These are phyloP conservation scores for Clinocottus analis DNA, from an alignment of 2,113 vertebrate genomes.

Conservation along the genomic window DNA sequence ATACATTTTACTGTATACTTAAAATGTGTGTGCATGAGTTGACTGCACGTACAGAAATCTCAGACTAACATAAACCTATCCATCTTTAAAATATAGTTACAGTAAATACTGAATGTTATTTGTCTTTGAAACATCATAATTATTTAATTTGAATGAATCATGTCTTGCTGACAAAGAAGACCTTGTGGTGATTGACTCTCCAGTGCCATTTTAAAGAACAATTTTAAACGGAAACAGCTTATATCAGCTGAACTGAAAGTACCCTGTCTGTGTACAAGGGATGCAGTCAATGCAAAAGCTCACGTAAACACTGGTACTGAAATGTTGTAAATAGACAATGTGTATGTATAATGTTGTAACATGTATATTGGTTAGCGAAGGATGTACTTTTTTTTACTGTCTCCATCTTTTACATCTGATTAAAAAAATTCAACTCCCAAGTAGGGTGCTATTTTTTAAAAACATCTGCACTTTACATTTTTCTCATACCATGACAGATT, in stretches of 20 bases:
- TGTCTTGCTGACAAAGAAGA: constrained; percentile 31
- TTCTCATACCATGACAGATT: no score
- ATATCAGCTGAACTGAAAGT: constrained; percentile 26
- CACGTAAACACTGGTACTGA: constrained; percentile 64
- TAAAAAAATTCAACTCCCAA: constrained; percentile 64
- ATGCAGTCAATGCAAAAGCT: constrained; percentile 31
- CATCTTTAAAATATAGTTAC: constrained; percentile 41
- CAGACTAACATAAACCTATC: constrained; percentile 25
- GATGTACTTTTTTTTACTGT: constrained; percentile 76
- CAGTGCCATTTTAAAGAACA: constrained; percentile 64
- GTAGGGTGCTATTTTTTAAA: neutral
- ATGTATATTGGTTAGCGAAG: constrained; percentile 75
- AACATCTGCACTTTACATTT: neutral
- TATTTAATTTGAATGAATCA: constrained; percentile 30
- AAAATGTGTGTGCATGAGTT: constrained; percentile 41
- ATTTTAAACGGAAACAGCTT: constrained; percentile 32
- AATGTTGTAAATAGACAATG: constrained; percentile 86
- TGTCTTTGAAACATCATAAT: constrained; percentile 26
- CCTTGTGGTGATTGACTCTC: constrained; percentile 36
- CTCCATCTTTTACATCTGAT: constrained; percentile 80
- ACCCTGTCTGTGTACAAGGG: neutral
- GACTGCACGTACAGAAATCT: constrained; percentile 60
- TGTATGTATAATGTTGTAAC: constrained; percentile 86
- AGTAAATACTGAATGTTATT: constrained; percentile 37
- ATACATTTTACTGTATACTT: constrained; percentile 38